A percentile compares a stretch with the other conserved stretches of the same genome.
These are phyloP conservation scores for Scomber scombrus DNA, from an alignment of 2,113 vertebrate species.

Conservation along the genomic window DNA sequence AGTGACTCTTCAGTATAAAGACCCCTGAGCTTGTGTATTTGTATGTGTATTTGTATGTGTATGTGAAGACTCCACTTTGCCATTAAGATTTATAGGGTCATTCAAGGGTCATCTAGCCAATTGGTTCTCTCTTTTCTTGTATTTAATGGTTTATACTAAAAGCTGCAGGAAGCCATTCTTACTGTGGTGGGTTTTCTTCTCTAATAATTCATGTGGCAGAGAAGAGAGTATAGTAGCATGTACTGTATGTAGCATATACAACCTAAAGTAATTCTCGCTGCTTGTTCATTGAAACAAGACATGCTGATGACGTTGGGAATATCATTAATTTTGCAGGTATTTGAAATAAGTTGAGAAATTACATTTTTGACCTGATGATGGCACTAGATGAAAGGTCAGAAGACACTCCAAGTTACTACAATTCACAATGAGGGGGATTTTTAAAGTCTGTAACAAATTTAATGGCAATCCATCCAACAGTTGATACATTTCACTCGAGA, in stretches of 20 bases:
- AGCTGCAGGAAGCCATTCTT: background rate
- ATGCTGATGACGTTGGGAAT: too few species aligned
- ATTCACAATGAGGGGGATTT: too few species aligned
- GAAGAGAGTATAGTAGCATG: background rate
- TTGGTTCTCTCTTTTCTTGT: background rate
- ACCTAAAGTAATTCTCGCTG: background rate
- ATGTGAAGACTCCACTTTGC: background rate
- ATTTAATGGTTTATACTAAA: background rate
- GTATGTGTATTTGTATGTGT: background rate
- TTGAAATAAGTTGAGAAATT: too few species aligned
- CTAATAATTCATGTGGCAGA: background rate
- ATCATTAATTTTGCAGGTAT: too few species aligned
- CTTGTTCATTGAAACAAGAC: too few species aligned
- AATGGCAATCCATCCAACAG: too few species aligned
- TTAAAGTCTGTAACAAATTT: too few species aligned
- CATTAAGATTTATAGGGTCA: slow-evolving; percentile 20
- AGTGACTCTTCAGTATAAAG: background rate
- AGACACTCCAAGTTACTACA: too few species aligned
- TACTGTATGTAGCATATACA: background rate
- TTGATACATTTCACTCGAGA: too few species aligned
- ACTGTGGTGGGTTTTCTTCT: too few species aligned
- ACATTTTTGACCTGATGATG: too few species aligned
- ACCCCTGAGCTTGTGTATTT: background rate
- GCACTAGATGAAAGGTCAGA: too few species aligned
- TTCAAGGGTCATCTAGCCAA: background rate